Percentiles rank a stretch among this genome's conserved stretches.
These are phyloP conservation scores for Centropristis striata DNA, from an alignment of 2,113 vertebrate species.

Conservation along the genomic window DNA sequence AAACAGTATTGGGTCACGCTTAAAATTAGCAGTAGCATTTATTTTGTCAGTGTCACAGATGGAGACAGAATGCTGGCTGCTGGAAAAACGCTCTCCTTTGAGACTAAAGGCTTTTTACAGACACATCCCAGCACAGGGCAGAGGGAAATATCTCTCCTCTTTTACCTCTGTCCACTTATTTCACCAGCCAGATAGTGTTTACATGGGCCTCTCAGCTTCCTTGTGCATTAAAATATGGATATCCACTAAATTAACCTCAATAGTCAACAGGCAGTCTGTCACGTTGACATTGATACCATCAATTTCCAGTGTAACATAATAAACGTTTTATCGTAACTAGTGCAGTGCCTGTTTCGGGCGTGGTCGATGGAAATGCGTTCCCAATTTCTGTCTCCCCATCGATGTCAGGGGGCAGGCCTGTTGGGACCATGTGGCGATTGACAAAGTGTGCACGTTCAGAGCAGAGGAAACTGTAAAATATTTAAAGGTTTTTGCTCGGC, in stretches of 20 bases:
- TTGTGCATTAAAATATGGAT: conserved; percentile 28
- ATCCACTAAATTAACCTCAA: conserved; percentile 11
- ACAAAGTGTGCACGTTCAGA: no score
- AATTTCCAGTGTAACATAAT: conserved; percentile 20
- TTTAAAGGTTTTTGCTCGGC: no score
- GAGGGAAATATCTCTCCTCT: conserved; percentile 25
- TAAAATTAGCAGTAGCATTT: conserved; percentile 65
- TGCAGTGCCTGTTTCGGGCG: no score
- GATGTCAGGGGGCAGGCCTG: no score
- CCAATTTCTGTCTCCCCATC: no score
- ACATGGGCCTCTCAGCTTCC: conserved; percentile 36
- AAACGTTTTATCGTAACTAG: conserved; percentile 25
- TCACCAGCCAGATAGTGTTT: conserved; percentile 49
- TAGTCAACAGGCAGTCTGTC: conserved; percentile 6
- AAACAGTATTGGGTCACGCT: conserved; percentile 41
- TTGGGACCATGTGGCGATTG: no score
- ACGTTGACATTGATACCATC: background rate
- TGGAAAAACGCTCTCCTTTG: conserved; percentile 34
- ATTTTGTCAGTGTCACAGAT: conserved; percentile 60
- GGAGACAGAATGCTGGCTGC: conserved; percentile 36
- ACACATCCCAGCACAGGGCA: conserved; percentile 8
- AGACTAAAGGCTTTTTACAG: conserved; percentile 55
- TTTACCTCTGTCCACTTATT: conserved; percentile 11
- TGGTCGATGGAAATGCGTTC: no score
- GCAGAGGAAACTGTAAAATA: no score